Conservation (phyloP, 2,113 vertebrate species). For the Scophthalmus maximus region DNA sequence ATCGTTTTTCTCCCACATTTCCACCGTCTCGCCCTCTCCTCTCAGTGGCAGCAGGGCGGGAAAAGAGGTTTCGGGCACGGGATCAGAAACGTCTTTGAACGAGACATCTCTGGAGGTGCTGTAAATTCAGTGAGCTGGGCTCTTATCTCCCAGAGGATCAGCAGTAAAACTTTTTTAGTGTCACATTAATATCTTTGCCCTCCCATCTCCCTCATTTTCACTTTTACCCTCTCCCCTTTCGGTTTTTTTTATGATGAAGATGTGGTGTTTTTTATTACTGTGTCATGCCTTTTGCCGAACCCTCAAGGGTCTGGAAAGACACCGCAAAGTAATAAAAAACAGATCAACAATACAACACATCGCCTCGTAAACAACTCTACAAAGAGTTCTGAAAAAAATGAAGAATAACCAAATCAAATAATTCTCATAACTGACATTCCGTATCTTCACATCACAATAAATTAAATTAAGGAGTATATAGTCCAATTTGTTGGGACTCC, state of each 20-base stretch:
- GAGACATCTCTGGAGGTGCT: slow-evolving; percentile 10
- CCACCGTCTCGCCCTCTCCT: slow-evolving; percentile 25
- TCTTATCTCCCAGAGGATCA: background rate
- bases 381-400: background rate
- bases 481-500: background rate
- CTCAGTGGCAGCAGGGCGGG: slow-evolving; percentile 23
- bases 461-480: background rate
- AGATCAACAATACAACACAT: slow-evolving; percentile 21
- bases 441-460: background rate
- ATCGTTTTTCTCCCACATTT: slow-evolving; percentile 28
- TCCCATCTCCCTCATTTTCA: slow-evolving; percentile 1
- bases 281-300: background rate
- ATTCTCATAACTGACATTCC: background rate
- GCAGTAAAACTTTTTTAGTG: slow-evolving; percentile 11
- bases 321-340: slow-evolving; percentile 34
- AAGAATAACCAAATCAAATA: background rate
- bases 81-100: slow-evolving; percentile 14
- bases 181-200: background rate
- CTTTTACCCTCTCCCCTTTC: background rate
- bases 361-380: slow-evolving; percentile 2
- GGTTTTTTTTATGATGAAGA: slow-evolving; percentile 1
- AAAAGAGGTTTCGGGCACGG: slow-evolving; percentile 8
- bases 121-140: too few relatives aligned
- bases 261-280: slow-evolving; percentile 27
- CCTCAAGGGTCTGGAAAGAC: background rate